Conservation (phyloP, 35 echinoderm and acorn worm genomes). For the Diadema setosum region DNA sequence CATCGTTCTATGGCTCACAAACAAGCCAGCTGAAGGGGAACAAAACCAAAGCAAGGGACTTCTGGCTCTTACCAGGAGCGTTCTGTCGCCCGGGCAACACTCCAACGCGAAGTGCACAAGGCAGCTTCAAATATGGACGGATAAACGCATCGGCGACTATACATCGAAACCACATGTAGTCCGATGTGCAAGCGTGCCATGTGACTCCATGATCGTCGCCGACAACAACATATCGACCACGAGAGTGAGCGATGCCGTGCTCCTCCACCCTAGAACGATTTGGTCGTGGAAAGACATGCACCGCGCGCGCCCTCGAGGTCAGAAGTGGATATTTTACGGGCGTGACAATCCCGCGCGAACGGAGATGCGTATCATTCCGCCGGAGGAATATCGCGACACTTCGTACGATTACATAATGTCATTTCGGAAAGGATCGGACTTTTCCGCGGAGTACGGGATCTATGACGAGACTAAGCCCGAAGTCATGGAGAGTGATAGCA, state of each 20-base stretch:
- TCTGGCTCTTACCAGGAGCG: background rate
- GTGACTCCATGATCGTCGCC: background rate
- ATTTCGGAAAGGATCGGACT: constrained; percentile 36
- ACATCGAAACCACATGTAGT: background rate
- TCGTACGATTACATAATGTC: constrained; percentile 38
- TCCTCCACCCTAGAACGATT: background rate
- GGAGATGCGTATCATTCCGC: constrained; percentile 25
- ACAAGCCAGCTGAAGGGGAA: background rate
- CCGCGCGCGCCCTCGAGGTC: background rate
- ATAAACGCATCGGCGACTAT: background rate
- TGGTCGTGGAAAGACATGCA: background rate
- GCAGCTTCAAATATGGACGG: background rate
- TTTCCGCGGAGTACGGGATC: constrained; percentile 38
- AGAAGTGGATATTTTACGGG: constrained; percentile 62
- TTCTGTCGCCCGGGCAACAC: background rate
- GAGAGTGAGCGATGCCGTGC: background rate
- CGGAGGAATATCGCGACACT: background rate
- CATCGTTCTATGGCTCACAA: background rate
- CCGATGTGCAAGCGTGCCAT: background rate
- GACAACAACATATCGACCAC: background rate
- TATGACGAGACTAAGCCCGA: background rate
- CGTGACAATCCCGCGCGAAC: constrained; percentile 60
- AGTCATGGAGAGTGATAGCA: background rate
- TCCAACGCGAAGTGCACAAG: background rate
- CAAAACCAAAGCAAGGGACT: background rate